These are phyloP conservation scores for Cephonodes hylas DNA, from an alignment of 2,888 invertebrate genomes.

Conservation along the genomic window DNA sequence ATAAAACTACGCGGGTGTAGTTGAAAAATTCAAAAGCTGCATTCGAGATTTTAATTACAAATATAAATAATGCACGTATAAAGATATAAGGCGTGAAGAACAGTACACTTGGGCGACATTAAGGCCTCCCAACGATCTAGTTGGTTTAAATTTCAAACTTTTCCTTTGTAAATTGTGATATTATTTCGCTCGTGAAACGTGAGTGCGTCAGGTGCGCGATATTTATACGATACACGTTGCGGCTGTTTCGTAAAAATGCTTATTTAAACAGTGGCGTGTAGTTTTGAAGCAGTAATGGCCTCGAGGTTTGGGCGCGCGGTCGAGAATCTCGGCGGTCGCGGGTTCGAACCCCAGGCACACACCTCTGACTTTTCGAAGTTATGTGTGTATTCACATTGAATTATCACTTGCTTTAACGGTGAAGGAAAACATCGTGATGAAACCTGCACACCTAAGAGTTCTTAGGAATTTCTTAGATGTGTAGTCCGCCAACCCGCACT, in stretches of 20 bases:
- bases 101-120: not conserved
- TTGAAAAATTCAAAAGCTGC: not conserved
- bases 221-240: not conserved
- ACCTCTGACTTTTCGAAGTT: too few species aligned
- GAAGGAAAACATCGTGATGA: too few species aligned
- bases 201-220: not conserved
- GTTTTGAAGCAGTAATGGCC: too few species aligned
- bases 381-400: too few species aligned
- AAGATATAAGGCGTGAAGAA: not conserved
- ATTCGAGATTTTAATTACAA: not conserved
- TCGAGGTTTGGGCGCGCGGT: too few species aligned
- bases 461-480: too few species aligned
- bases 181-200: not conserved
- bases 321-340: too few species aligned
- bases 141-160: not conserved
- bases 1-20: too few species aligned
- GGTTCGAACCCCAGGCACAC: too few species aligned
- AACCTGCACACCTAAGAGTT: too few species aligned
- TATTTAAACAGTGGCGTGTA: not conserved
- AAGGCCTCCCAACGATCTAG: not conserved
- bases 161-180: conserved; percentile 1
- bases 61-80: not conserved
- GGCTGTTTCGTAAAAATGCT: not conserved
- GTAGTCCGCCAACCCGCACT: too few species aligned
- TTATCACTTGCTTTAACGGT: too few species aligned